A percentile compares a stretch with the other conserved stretches of the same genome.
phyloP scores from a whole-genome alignment of 2,888 invertebrate genomes.

The Andricus quercusramuli region DNA sequence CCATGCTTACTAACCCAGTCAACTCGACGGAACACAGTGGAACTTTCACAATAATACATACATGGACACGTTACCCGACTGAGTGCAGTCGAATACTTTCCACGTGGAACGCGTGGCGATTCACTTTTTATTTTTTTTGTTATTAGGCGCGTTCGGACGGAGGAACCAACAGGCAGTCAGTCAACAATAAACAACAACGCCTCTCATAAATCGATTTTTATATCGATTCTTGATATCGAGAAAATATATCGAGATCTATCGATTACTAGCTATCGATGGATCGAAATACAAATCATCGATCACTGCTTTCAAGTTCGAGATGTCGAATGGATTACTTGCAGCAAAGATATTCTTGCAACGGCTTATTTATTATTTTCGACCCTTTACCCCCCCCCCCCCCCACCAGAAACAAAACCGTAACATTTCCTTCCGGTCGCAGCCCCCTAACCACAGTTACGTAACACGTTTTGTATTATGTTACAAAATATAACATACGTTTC shows the following conservation, averaged over 20 bases:
- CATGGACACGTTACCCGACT: neutral
- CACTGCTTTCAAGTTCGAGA: neutral
- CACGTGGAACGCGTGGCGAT: neutral
- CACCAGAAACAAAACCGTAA: too few relatives aligned
- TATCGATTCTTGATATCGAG: neutral
- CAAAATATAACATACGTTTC: too few relatives aligned
- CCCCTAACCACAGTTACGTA: too few relatives aligned
- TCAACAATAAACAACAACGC: conserved; percentile 27
- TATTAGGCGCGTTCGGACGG: neutral
- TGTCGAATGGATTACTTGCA: too few relatives aligned
- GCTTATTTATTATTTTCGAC: too few relatives aligned
- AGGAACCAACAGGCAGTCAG: neutral
- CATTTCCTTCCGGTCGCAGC: too few relatives aligned
- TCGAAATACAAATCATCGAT: neutral
- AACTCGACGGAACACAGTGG: conserved; percentile 34
- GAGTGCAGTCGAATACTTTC: neutral
- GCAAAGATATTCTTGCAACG: too few relatives aligned
- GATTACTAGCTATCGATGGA: too few relatives aligned
- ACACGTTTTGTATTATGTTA: too few relatives aligned
- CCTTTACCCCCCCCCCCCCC: too few relatives aligned
- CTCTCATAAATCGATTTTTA: conserved; percentile 7
- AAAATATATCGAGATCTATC: neutral
- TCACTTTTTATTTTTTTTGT: neutral
- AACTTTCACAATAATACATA: conserved; percentile 46
- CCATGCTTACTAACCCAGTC: conserved; percentile 68